phyloP scores from a whole-genome alignment of 1,140 invertebrate species.

The Drosophila tristis region DNA sequence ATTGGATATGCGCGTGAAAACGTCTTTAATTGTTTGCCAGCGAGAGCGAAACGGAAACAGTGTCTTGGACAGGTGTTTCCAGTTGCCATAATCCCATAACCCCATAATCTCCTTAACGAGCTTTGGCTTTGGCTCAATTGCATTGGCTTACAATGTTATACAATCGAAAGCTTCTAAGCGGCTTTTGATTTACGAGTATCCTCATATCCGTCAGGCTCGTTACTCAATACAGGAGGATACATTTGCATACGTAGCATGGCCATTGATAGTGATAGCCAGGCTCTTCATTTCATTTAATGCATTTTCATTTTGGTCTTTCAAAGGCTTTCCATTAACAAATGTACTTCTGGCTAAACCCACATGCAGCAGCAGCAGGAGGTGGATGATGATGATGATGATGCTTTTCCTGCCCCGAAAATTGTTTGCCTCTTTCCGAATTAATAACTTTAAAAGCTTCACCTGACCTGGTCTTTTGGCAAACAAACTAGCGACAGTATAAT shows the following conservation, averaged over 20 bases:
- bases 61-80: too few relatives aligned
- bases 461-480: conserved; percentile 21
- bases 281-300: conserved; percentile 31
- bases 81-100: too few relatives aligned
- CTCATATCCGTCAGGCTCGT: too few relatives aligned
- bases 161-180: conserved; percentile 36
- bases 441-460: conserved; percentile 52
- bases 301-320: conserved; percentile 4
- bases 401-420: conserved; percentile 4
- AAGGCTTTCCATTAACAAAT: conserved; percentile 33
- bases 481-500: conserved; percentile 35
- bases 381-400: not conserved
- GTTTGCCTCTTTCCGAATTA: conserved; percentile 27
- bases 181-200: conserved; percentile 9
- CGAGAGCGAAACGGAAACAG: too few relatives aligned
- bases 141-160: conserved; percentile 34
- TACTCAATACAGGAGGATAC: too few relatives aligned
- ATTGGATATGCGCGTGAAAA: conserved; percentile 25
- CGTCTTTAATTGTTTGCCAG: conserved; percentile 6
- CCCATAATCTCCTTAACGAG: conserved; percentile 28
- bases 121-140: conserved; percentile 34
- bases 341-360: conserved; percentile 7
- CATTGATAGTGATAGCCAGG: not conserved
- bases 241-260: conserved; percentile 2
- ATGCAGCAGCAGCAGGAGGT: too few relatives aligned